Conservation (phyloP, 2,888 invertebrate genomes). For the Notodonta dromedarius region DNA sequence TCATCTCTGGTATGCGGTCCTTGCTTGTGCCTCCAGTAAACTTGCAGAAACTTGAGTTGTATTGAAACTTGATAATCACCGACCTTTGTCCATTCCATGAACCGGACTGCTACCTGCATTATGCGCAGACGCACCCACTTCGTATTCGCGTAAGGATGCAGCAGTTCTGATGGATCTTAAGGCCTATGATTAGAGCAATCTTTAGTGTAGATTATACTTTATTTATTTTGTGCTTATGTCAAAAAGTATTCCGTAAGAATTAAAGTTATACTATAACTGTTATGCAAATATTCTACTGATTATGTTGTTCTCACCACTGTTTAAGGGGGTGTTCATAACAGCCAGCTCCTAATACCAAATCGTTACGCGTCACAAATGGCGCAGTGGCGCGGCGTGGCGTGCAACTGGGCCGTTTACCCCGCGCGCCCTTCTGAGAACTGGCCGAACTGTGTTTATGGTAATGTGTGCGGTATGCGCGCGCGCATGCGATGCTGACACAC, state of each 20-base stretch:
- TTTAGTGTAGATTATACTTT: too few relatives aligned
- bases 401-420: slow-evolving; percentile 11
- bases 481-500: slow-evolving; percentile 1
- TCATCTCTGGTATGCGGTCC: background rate
- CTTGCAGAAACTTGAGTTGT: slow-evolving; percentile 1
- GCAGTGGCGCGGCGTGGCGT: background rate
- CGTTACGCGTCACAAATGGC: background rate
- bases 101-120: background rate
- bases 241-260: too few relatives aligned
- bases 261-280: background rate
- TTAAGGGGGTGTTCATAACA: background rate
- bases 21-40: background rate
- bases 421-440: slow-evolving; percentile 8
- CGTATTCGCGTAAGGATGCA: background rate
- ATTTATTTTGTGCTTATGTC: too few relatives aligned
- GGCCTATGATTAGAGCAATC: background rate
- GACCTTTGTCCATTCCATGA: slow-evolving; percentile 4
- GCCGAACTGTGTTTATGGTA: slow-evolving; percentile 5
- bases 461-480: slow-evolving; percentile 4
- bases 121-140: slow-evolving; percentile 2
- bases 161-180: background rate
- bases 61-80: slow-evolving; percentile 3
- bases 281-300: background rate
- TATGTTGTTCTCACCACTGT: background rate
- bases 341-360: background rate